Percentiles rank a stretch among this genome's conserved stretches.
These are phyloP conservation scores for Gymnoscopelus braueri DNA, from an alignment of 2,797 vertebrate species.

Conservation along the genomic window DNA sequence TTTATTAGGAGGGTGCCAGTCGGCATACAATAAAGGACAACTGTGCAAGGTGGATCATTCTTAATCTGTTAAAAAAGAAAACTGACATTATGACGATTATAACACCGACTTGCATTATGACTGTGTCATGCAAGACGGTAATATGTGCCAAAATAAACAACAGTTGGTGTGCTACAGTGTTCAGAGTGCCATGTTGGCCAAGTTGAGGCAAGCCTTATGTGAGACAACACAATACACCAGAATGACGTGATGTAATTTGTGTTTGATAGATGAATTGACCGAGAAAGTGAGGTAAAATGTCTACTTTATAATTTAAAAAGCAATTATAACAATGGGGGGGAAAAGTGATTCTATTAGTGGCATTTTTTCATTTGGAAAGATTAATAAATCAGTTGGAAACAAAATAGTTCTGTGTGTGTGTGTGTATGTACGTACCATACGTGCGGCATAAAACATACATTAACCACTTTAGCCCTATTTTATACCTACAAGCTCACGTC, in stretches of 20 bases:
- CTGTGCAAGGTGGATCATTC: not conserved
- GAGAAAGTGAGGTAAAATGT: constrained; percentile 15
- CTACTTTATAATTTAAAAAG: no score
- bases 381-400: constrained; percentile 53
- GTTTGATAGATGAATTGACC: constrained; percentile 22
- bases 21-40: constrained; percentile 34
- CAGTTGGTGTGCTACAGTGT: constrained; percentile 5
- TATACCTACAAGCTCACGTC: constrained; percentile 45
- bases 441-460: no score
- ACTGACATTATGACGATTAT: constrained; percentile 16
- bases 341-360: constrained; percentile 9
- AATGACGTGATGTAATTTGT: constrained; percentile 6
- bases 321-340: not conserved
- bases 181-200: not conserved
- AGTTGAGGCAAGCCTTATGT: constrained; percentile 14
- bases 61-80: constrained; percentile 4
- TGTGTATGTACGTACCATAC: constrained; percentile 46
- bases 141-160: constrained; percentile 45
- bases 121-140: constrained; percentile 37
- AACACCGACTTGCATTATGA: constrained; percentile 41
- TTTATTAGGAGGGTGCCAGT: constrained; percentile 15
- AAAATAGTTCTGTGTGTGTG: constrained; percentile 35
- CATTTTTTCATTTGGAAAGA: constrained; percentile 49
- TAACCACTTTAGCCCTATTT: constrained; percentile 6
- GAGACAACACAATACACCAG: not conserved